Evolutionary conservation across 1,140 invertebrate species (phyloP).

Genomic region (Lutraria rhynchaena): DNA sequence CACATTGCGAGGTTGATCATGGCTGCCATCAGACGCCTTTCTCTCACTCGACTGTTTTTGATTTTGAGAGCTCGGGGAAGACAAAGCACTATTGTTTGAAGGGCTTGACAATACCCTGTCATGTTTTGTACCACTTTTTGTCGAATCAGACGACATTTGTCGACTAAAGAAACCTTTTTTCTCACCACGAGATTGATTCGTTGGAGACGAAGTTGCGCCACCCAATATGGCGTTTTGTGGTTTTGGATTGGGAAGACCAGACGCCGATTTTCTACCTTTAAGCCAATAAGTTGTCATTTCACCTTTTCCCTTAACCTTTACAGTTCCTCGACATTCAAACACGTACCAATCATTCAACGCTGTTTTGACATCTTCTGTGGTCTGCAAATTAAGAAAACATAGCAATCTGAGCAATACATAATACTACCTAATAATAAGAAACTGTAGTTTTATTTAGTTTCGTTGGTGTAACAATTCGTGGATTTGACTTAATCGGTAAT

Average conservation of each 20-base stretch:
- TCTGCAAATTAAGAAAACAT: slow-evolving; percentile 78
- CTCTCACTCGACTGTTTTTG: not conserved
- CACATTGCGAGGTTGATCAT: not conserved
- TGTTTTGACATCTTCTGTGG: slow-evolving; percentile 80
- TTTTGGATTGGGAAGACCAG: slow-evolving; percentile 16
- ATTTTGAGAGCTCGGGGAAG: not conserved
- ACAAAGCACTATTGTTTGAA: slow-evolving; percentile 11
- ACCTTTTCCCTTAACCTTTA: slow-evolving; percentile 97
- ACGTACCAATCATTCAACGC: slow-evolving; percentile 87
- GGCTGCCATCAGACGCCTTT: not conserved
- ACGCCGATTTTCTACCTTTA: slow-evolving; percentile 51
- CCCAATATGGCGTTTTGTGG: not conserved
- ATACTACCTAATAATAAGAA: no score
- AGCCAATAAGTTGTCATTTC: slow-evolving; percentile 95
- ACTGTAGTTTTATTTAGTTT: no score
- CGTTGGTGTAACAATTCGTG: no score
- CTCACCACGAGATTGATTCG: not conserved
- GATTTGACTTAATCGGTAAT: no score
- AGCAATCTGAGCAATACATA: no score
- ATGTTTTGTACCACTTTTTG: slow-evolving; percentile 11
- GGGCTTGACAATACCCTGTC: not conserved
- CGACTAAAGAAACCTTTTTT: slow-evolving; percentile 2
- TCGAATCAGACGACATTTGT: slow-evolving; percentile 10
- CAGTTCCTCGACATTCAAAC: slow-evolving; percentile 92
- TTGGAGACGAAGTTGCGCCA: not conserved